These are phyloP conservation scores for Netelia inedita DNA, from an alignment of 2,888 invertebrate genomes.

Conservation along the genomic window DNA sequence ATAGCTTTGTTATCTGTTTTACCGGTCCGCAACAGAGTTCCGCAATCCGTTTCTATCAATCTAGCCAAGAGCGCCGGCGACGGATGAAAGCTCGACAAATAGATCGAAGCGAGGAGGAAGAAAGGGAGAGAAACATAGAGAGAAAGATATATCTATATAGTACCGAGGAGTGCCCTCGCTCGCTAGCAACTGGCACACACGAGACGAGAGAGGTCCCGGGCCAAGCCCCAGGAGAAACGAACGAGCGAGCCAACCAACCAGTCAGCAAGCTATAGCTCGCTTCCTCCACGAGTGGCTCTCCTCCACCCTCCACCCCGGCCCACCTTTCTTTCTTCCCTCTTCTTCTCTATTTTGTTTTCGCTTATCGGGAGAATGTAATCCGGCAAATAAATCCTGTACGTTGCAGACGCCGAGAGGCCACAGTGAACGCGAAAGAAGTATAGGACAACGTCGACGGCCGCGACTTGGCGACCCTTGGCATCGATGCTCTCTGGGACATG, in stretches of 20 bases:
- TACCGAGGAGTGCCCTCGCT: constrained; percentile 29
- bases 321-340: constrained; percentile 38
- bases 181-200: constrained; percentile 45
- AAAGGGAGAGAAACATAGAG: constrained; percentile 42
- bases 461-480: constrained; percentile 71
- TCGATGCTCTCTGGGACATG: constrained; percentile 70
- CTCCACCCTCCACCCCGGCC: constrained; percentile 25
- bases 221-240: constrained; percentile 64
- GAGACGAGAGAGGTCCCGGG: constrained; percentile 48
- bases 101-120: constrained; percentile 71
- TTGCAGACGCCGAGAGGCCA: constrained; percentile 73
- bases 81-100: constrained; percentile 77
- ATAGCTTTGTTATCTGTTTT: constrained; percentile 80
- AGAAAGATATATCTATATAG: not conserved
- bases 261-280: constrained; percentile 47
- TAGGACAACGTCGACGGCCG: constrained; percentile 53
- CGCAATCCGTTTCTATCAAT: constrained; percentile 80
- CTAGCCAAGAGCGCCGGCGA: constrained; percentile 73
- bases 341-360: constrained; percentile 77
- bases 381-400: constrained; percentile 79
- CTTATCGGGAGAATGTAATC: constrained; percentile 79
- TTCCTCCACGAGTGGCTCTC: constrained; percentile 41
- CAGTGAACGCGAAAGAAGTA: constrained; percentile 44
- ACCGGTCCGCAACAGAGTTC: constrained; percentile 77
- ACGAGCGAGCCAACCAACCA: constrained; percentile 63